Base-by-base conservation (phyloP, 2,113 vertebrate genomes). In the Lagopus leucura region DNA sequence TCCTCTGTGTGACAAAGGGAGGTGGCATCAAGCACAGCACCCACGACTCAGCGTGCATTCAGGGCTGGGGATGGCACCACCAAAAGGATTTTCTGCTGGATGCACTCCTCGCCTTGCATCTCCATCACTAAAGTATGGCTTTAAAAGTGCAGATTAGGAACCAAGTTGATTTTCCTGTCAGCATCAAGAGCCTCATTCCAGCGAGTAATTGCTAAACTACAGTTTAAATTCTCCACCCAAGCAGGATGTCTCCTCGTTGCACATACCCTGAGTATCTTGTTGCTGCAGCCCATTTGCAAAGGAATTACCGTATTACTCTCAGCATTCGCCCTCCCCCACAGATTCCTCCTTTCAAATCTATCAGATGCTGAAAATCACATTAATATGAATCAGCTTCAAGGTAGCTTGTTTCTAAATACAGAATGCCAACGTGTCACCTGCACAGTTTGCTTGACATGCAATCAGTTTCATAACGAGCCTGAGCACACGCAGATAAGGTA, bases 311-410 rank as follows among this genome's bases (percentile, higher is more conserved):
- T 43, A 81, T 67, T 0, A 0, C 73, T 80, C 73, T 50, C 89
- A 89, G 79, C 9, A 0, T 27, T 82, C 18, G 2, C 85, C 89
- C 82, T 94, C 93, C 60, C 76, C 69, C 91, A 80, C 78, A 83
- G 79, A 92, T 71, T 71, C 69, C 75, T 91, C 85, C 79, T 92
- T 67, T 91, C 89, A 77, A 67, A 91, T n/a, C 89, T 74, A 88
- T 89, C 87, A 91, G 93, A 88, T 85, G 83, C 79, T 92, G 61
- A 78, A 89, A 91, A 94, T 81, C 88, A 85, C 76, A 91, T 95
- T 95, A 94, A 89, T 88, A 91, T 90, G 85, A 93, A 96, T 94
- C 91, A 91, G 85, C 82, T 94, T 48, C 93, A 88, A n/a, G 69
- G 89, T 81, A 40, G 79, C 76, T 91, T 74, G 69, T 90, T 96